Evolutionary conservation across 2,797 vertebrate species (phyloP), one percentile per base, ranked within the genome.

Genomic region (Sphenopsis melanotis): DNA sequence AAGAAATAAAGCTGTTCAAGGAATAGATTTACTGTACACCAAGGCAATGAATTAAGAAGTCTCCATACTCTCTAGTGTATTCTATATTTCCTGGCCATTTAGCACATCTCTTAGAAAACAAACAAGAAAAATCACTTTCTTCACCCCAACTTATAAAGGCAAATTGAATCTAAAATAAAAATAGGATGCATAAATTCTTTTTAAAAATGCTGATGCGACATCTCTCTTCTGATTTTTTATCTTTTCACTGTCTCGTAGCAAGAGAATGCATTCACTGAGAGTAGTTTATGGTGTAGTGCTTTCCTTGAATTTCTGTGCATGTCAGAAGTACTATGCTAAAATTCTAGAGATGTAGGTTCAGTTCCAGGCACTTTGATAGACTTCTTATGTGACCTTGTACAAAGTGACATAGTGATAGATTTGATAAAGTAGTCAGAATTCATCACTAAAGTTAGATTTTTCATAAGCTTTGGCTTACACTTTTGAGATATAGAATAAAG

Each of bases 1-100:
- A 96, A 96, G 81, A 97, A 97, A 96, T 94, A 97, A 96, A 97
- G 42, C 92, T 97, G 87, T 87, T 97, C 44, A 90, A 95, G 68
- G 64, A 95, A 94, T 80, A 97, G 89, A 97, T 97, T 97, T 96
- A 97, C 76, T 88, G 49, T 90, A 94, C 42, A 71, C 24, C 27
- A 80, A 44, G 66, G 69, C 53, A 53, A 95, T 96, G 91, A 97
- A 97, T 94, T 96, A 92, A 88, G 36, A 78, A 59, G 66, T 90
- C 80, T 96, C 68, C 74, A 83, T 92, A 85, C 30, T 94, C 87
- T 92, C 92, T 47, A 41, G 59, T 78, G 64, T 90, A 47, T 90
- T 97, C 47, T 95, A 49, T 96, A 85, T 95, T 95, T 96, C 93
- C 65, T 92, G 75, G 41, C 15, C 65, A 94, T 90, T 97, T 97